A percentile compares a stretch with the other conserved stretches of the same genome.
Evolutionary conservation across 37 sponge, comb jelly and placozoan genomes (phyloP).

Genomic region (Bolinopsis microptera): DNA sequence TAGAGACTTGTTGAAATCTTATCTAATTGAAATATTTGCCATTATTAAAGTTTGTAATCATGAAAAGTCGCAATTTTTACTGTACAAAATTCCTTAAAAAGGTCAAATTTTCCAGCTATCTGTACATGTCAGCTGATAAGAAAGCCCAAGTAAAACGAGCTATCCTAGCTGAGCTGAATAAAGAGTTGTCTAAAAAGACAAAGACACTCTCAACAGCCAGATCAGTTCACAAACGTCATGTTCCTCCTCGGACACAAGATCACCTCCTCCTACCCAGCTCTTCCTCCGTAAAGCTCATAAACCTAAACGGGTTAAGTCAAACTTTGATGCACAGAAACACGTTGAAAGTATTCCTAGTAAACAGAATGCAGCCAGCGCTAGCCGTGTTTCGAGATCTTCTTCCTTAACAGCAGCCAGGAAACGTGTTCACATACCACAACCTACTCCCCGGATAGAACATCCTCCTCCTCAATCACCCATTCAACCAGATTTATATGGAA

Average conservation of each 20-base stretch:
- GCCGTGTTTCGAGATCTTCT: neutral
- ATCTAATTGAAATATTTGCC: too few species aligned
- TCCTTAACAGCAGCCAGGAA: neutral
- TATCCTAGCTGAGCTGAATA: constrained; percentile 37
- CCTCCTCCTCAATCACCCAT: neutral
- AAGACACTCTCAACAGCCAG: neutral
- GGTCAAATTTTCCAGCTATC: too few species aligned
- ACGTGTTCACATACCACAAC: neutral
- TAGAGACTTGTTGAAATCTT: too few species aligned
- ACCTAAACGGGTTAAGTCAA: neutral
- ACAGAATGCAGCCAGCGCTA: too few species aligned
- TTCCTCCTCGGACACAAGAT: neutral
- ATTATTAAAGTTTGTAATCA: too few species aligned
- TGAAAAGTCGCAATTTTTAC: too few species aligned
- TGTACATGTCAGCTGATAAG: constrained; percentile 47
- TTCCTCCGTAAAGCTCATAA: neutral
- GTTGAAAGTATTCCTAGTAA: neutral
- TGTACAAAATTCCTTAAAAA: too few species aligned
- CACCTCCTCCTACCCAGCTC: neutral
- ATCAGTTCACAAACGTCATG: neutral
- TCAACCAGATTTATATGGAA: neutral
- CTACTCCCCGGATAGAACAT: constrained; percentile 10
- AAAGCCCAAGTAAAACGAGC: constrained; percentile 33
- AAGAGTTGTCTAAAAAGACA: neutral
- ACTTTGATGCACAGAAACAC: constrained; percentile 37